Percentiles rank a stretch among this genome's conserved stretches.
Evolutionary conservation across 2,888 invertebrate genomes (phyloP).

Genomic region (Linyphia triangularis): DNA sequence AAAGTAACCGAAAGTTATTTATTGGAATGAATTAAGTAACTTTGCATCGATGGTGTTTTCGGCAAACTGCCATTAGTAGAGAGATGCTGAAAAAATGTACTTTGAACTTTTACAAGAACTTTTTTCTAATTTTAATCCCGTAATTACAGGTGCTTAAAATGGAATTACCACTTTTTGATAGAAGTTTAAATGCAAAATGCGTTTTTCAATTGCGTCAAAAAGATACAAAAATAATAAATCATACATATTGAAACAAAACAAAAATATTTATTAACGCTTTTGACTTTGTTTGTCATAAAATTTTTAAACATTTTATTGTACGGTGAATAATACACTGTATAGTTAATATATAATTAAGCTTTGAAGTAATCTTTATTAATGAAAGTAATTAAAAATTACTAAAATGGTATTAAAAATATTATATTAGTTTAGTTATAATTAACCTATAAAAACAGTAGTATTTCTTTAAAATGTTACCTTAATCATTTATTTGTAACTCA

Average conservation of each 20-base stretch:
- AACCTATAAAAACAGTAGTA: too few species aligned
- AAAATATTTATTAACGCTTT: neutral
- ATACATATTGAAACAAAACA: neutral
- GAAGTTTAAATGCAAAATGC: constrained; percentile 5
- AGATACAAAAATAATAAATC: neutral
- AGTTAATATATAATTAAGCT: too few species aligned
- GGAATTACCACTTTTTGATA: neutral
- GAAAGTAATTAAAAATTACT: too few species aligned
- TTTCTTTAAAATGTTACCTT: too few species aligned
- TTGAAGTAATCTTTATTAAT: too few species aligned
- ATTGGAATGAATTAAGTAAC: constrained; percentile 15
- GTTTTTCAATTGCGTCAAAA: neutral
- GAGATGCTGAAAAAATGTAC: constrained; percentile 11
- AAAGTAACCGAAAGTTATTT: constrained; percentile 40
- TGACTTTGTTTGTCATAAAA: too few species aligned
- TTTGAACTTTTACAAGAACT: neutral
- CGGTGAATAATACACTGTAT: too few species aligned
- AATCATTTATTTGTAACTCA: too few species aligned
- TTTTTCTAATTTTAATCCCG: neutral
- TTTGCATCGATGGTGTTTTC: neutral
- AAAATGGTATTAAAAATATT: too few species aligned
- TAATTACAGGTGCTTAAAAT: neutral
- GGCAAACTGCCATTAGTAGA: neutral
- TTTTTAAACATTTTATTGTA: too few species aligned
- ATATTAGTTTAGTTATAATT: too few species aligned